These are phyloP conservation scores for Norana najaformis DNA, from an alignment of 2,888 invertebrate species.

Conservation along the genomic window DNA sequence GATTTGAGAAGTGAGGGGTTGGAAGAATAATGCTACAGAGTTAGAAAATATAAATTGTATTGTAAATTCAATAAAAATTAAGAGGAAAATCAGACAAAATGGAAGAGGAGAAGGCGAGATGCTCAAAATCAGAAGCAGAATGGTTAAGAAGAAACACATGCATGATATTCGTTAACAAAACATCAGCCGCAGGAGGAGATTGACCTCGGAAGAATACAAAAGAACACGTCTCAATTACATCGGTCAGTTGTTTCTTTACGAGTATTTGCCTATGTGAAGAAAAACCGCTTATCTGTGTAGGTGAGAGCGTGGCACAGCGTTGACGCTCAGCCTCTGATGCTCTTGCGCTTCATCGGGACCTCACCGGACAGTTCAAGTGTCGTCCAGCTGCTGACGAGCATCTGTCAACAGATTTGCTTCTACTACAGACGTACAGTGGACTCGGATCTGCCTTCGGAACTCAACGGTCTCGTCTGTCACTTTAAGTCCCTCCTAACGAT, in stretches of 20 bases:
- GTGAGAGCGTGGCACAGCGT: neutral
- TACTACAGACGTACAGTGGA: conserved; percentile 50
- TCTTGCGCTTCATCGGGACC: conserved; percentile 80
- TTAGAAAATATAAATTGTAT: neutral
- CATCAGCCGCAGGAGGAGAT: too few species aligned
- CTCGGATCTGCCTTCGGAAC: conserved; percentile 91
- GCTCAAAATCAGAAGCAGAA: neutral
- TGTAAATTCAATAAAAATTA: neutral
- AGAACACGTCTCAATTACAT: neutral
- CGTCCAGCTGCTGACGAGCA: conserved; percentile 88
- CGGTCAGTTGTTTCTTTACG: neutral
- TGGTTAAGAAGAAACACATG: too few species aligned
- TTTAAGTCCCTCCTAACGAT: conserved; percentile 85
- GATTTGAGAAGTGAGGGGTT: neutral
- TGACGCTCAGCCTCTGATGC: conserved; percentile 36
- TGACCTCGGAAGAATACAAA: too few species aligned
- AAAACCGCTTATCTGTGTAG: neutral
- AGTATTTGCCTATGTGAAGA: neutral
- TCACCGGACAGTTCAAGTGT: conserved; percentile 95
- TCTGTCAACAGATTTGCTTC: conserved; percentile 80
- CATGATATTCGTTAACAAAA: too few species aligned
- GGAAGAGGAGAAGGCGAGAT: neutral
- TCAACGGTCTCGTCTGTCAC: conserved; percentile 91
- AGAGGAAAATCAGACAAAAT: neutral
- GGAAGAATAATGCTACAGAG: neutral